Evolutionary conservation across 2,888 invertebrate genomes (phyloP), one percentile per base, ranked within the genome.

Genomic region (Thalpophila matura): DNA sequence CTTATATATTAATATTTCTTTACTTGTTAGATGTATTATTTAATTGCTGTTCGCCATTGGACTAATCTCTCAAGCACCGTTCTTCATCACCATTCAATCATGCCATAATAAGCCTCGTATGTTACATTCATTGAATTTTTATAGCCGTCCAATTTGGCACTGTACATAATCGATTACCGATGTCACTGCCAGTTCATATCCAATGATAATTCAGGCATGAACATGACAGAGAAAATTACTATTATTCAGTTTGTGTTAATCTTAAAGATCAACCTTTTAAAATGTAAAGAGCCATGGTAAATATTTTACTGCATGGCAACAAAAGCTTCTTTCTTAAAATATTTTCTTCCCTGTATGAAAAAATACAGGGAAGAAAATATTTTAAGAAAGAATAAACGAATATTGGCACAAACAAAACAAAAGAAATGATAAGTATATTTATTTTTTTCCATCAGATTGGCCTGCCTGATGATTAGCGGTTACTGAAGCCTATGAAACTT

Each of bases 151-250:
- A 56, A 67, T 62, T 73, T 73, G 38, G 40, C 40, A 59, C 40
- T 31, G 51, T 37, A n/a, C 16, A 42, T 29, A 73, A 56, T 68
- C 59, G 40, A 73, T 63, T 68, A 50, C 14, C 49, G 31, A 67
- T 73, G 73, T 73, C 62, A 43, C 20, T 45, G 46, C 33, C 22
- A 18, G 33, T 29, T 29, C 46, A 46, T 40, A 24, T 7, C 10
- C 2, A 14, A 24, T 40, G 14, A 53, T 16, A 9, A 18, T 55
- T 64, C 22, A 46, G 3, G 10, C 43, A 14, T 27, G 9, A 33
- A 31, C 6, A 38, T 38, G 20, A 37, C 16, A n/a, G 14, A 18
- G n/a, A n/a, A n/a, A n/a, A n/a, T n/a, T n/a, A n/a, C 4, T 27
- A 10, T 16, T 40, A 3, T 24, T 38, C 18, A n/a, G 14, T 33